These are phyloP conservation scores for Cairina moschata DNA, from an alignment of 2,113 vertebrate genomes.

Conservation along the genomic window DNA sequence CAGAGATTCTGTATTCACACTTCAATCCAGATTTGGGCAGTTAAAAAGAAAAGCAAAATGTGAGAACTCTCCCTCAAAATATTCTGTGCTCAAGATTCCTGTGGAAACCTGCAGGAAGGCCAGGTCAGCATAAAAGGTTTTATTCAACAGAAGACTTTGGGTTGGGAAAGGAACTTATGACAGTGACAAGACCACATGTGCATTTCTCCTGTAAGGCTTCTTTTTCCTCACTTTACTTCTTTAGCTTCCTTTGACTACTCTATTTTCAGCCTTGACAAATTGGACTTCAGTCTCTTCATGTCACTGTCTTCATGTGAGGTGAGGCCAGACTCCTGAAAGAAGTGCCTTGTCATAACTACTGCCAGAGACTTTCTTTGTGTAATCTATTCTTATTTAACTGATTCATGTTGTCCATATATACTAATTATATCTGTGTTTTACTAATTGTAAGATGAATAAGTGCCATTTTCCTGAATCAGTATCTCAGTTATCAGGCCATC, in stretches of 20 bases:
- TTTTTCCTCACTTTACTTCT: neutral
- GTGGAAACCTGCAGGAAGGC: neutral
- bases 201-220: rapidly evolving
- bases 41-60: neutral
- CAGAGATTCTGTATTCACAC: neutral
- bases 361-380: too few species aligned
- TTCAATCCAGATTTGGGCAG: neutral
- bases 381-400: neutral
- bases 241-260: neutral
- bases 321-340: neutral
- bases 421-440: neutral
- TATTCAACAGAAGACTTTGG: rapidly evolving
- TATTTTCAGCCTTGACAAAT: neutral
- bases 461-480: neutral
- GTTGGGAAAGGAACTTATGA: neutral
- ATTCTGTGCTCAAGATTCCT: rapidly evolving
- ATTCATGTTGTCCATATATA: neutral
- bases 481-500: neutral
- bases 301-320: rapidly evolving
- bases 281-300: rapidly evolving
- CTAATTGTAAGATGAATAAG: neutral
- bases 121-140: neutral
- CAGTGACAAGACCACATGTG: rapidly evolving
- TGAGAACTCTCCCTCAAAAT: rapidly evolving
- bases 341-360: neutral